These are phyloP conservation scores for Sminthopsis crassicaudata DNA, from an alignment of 2,113 vertebrate species.

Conservation along the genomic window DNA sequence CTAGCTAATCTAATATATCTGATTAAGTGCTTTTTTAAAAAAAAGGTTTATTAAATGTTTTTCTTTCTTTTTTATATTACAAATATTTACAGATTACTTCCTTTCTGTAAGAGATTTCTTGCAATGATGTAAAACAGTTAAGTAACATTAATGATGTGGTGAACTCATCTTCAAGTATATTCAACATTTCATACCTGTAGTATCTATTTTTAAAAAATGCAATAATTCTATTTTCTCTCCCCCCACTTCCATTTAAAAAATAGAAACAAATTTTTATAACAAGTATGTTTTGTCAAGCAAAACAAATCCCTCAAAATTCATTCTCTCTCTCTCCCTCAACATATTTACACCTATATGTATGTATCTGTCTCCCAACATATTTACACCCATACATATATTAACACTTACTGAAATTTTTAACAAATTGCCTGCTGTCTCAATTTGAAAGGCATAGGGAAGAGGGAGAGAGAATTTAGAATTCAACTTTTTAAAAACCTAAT, in stretches of 20 bases:
- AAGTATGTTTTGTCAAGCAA: not conserved
- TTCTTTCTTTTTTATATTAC: not conserved
- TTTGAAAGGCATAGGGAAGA: not conserved
- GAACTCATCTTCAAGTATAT: not conserved
- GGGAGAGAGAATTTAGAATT: not conserved
- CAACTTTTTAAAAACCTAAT: not conserved
- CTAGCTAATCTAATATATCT: not conserved
- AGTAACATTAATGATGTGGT: not conserved
- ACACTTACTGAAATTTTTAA: not conserved
- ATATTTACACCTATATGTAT: too few species aligned
- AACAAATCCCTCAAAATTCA: not conserved
- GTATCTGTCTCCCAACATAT: too few species aligned
- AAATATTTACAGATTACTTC: not conserved
- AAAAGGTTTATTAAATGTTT: not conserved
- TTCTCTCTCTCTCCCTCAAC: not conserved
- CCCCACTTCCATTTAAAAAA: not conserved
- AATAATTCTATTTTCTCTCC: not conserved
- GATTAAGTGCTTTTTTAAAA: not conserved
- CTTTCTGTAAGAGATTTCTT: not conserved
- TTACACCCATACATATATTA: not conserved
- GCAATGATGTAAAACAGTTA: not conserved
- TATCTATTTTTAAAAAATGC: not conserved
- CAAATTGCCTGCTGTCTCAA: not conserved
- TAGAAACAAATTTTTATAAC: not conserved
- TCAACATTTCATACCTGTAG: not conserved